Percentiles rank a stretch among this genome's conserved stretches.
phyloP scores from a whole-genome alignment of 1,140 invertebrate genomes.

The Euura lappo region DNA sequence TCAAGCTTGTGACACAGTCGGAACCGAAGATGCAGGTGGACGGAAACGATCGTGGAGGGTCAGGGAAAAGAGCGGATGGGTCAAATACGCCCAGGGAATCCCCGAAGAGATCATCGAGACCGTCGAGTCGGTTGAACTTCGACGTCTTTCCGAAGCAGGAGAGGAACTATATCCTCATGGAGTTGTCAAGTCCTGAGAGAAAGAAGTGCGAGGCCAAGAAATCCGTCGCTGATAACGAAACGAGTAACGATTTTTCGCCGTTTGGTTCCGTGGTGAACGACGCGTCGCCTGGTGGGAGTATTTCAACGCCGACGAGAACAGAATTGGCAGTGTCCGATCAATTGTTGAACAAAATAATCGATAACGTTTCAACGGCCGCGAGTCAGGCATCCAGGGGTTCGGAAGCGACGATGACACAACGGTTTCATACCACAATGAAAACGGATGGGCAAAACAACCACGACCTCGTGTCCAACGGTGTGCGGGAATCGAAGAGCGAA shows the following conservation, averaged over 20 bases:
- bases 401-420: neutral
- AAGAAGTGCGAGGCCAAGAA: neutral
- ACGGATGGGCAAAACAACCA: neutral
- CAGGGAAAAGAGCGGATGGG: neutral
- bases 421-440: neutral
- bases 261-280: neutral
- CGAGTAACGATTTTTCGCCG: neutral
- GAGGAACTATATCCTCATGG: conserved; percentile 40
- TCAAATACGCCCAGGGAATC: neutral
- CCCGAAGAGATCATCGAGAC: neutral
- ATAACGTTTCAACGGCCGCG: neutral
- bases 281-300: neutral
- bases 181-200: conserved; percentile 38
- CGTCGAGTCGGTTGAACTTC: conserved; percentile 18
- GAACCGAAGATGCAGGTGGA: neutral
- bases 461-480: neutral
- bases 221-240: neutral
- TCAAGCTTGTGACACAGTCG: neutral
- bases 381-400: neutral
- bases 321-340: neutral
- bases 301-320: neutral
- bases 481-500: neutral
- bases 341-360: neutral
- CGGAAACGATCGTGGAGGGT: neutral
- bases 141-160: conserved; percentile 40